These are phyloP conservation scores for Pelecanoides urinatrix DNA, from an alignment of 2,113 vertebrate species.

Conservation along the genomic window DNA sequence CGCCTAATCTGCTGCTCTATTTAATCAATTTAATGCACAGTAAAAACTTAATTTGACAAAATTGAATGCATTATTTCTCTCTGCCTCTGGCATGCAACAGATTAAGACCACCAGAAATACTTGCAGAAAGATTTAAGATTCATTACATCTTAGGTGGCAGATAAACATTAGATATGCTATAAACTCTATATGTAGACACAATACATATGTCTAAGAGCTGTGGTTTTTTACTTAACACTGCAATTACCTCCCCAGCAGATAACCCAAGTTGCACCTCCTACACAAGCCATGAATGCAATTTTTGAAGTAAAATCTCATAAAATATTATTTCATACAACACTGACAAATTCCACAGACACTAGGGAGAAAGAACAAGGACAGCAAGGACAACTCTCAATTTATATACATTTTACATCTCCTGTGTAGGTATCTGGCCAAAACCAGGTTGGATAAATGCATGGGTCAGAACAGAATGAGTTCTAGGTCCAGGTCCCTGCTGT, in stretches of 20 bases:
- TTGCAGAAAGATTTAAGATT: background rate
- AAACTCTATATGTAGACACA: background rate
- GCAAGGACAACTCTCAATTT: background rate
- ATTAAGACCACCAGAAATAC: constrained; percentile 46
- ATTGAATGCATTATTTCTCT: background rate
- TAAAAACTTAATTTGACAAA: constrained; percentile 51
- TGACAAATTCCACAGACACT: background rate
- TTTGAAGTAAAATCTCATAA: background rate
- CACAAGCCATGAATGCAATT: background rate
- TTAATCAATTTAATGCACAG: constrained; percentile 50
- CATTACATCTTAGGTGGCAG: background rate
- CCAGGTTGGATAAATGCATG: fast-evolving
- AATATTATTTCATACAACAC: background rate
- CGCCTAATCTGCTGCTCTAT: background rate
- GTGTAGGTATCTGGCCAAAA: background rate
- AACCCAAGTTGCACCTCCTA: background rate
- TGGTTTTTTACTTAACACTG: background rate
- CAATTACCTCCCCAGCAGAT: background rate
- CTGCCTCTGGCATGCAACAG: background rate
- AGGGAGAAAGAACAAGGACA: background rate
- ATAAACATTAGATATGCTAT: background rate
- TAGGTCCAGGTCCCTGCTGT: background rate
- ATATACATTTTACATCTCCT: background rate
- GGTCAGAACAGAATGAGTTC: fast-evolving
- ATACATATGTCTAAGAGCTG: background rate